phyloP scores from a whole-genome alignment of 2,888 invertebrate genomes.

The Agonum fuliginosum region DNA sequence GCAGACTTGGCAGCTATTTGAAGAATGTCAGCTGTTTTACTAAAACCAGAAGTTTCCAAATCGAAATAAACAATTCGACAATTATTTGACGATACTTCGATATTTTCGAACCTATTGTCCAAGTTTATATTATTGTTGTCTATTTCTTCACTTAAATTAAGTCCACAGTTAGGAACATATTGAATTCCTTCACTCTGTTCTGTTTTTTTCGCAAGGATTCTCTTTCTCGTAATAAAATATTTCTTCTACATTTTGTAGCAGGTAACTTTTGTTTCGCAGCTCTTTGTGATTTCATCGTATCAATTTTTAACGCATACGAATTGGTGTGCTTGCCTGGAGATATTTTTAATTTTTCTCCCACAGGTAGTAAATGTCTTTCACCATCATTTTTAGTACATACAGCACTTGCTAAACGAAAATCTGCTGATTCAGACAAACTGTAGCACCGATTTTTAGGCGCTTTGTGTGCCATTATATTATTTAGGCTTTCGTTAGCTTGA shows the following conservation, averaged over 20 bases:
- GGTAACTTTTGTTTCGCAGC: slow-evolving; percentile 4
- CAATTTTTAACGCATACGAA: too few species aligned
- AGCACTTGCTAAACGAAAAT: too few species aligned
- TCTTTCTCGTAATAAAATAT: slow-evolving; percentile 9
- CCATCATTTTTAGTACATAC: too few species aligned
- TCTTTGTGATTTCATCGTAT: not conserved
- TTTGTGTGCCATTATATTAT: too few species aligned
- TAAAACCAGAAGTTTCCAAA: not conserved
- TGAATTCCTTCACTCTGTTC: slow-evolving; percentile 2
- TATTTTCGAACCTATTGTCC: not conserved
- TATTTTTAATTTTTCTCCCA: too few species aligned
- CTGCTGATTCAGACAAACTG: too few species aligned
- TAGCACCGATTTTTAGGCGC: too few species aligned
- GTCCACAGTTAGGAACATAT: slow-evolving; percentile 7
- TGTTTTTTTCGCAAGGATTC: not conserved
- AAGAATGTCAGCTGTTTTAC: slow-evolving; percentile 1
- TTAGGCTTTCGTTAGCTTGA: too few species aligned
- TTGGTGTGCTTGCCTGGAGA: too few species aligned
- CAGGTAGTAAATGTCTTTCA: too few species aligned
- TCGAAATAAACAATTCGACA: not conserved
- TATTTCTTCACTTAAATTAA: not conserved
- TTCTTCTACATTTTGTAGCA: too few species aligned
- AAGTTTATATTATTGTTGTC: not conserved
- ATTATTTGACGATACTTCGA: not conserved
- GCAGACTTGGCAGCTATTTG: slow-evolving; percentile 5